Percentiles rank a stretch among this genome's conserved stretches.
Evolutionary conservation across 64 coral and sea anemone species (phyloP).

Genomic region (Montipora sp.): DNA sequence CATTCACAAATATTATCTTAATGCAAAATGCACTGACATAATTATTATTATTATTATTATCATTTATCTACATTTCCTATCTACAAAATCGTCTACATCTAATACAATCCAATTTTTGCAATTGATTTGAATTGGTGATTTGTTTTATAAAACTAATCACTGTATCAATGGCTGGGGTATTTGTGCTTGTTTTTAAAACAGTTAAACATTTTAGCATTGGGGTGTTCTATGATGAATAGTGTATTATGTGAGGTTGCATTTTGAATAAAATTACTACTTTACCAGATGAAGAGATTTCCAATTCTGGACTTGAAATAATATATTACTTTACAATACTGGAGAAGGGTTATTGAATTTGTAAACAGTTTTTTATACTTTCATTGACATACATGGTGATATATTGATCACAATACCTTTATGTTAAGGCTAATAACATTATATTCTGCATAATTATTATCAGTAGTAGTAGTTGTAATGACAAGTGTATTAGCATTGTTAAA

Average conservation of each 20-base stretch:
- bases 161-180: background rate
- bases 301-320: background rate
- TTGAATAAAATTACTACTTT: background rate
- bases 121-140: constrained; percentile 18
- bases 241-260: background rate
- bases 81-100: constrained; percentile 44
- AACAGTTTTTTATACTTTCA: background rate
- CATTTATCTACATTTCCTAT: constrained; percentile 56
- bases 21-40: constrained; percentile 11
- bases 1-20: constrained; percentile 44
- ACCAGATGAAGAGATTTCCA: no score
- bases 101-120: constrained; percentile 4
- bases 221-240: background rate
- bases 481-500: background rate
- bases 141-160: constrained; percentile 37
- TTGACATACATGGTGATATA: background rate
- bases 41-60: constrained; percentile 12
- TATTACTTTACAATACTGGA: background rate
- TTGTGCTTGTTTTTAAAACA: background rate
- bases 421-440: background rate
- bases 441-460: background rate
- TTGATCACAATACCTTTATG: background rate
- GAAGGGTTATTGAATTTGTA: background rate
- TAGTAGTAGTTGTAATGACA: background rate
- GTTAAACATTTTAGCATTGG: background rate